Evolutionary conservation across 2,113 vertebrate species (phyloP).

Genomic region (Emydura subglobosa): DNA sequence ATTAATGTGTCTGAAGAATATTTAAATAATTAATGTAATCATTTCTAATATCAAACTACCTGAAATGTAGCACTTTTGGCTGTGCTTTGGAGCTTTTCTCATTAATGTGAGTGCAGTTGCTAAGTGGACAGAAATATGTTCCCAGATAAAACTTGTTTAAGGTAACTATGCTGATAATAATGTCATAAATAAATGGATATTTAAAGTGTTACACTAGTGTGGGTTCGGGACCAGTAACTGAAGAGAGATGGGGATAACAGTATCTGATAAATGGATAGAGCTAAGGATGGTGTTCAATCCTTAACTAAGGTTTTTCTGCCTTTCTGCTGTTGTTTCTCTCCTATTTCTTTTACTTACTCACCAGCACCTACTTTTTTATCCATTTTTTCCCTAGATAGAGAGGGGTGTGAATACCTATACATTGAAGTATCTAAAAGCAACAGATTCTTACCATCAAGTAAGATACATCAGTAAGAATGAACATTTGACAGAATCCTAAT

Average conservation of each 20-base stretch:
- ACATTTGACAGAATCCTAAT: fast-evolving
- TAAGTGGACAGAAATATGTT: not conserved
- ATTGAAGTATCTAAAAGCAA: not conserved
- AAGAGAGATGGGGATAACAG: not conserved
- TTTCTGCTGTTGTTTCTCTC: not conserved
- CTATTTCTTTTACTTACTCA: too few species aligned
- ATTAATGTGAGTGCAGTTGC: not conserved
- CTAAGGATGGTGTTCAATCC: not conserved
- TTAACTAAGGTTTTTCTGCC: not conserved
- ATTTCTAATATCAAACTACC: not conserved
- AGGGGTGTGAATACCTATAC: fast-evolving
- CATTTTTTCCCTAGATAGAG: not conserved
- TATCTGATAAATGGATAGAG: not conserved
- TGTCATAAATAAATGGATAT: too few species aligned
- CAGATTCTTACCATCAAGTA: not conserved
- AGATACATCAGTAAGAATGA: not conserved
- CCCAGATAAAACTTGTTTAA: not conserved
- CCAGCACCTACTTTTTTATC: not conserved
- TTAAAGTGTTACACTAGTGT: not conserved
- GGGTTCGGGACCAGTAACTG: not conserved
- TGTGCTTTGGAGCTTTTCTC: not conserved
- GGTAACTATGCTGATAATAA: not conserved
- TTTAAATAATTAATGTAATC: not conserved
- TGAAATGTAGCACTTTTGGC: not conserved
- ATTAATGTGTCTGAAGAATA: not conserved